These are phyloP conservation scores for Erannis defoliaria DNA, from an alignment of 2,888 invertebrate genomes.

Conservation along the genomic window DNA sequence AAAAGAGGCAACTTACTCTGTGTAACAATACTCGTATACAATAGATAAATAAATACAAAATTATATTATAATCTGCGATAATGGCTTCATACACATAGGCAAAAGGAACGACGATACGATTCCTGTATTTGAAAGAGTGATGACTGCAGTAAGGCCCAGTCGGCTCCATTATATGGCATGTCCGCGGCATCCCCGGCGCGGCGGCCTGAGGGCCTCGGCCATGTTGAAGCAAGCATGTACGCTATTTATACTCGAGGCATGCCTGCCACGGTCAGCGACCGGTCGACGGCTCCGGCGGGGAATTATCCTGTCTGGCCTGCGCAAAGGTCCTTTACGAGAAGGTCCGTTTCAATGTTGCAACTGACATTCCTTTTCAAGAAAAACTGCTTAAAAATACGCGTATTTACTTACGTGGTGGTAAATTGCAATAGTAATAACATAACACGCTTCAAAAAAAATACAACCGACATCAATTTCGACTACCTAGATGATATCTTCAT, in stretches of 20 bases:
- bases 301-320: slow-evolving; percentile 27
- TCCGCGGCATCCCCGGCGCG: slow-evolving; percentile 8
- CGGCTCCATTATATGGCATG: not conserved
- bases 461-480: no score
- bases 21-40: no score
- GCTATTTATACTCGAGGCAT: slow-evolving; percentile 28
- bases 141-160: not conserved
- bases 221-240: slow-evolving; percentile 27
- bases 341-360: not conserved
- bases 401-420: no score
- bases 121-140: no score
- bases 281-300: slow-evolving; percentile 28
- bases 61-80: no score
- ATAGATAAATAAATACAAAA: no score
- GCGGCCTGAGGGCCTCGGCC: slow-evolving; percentile 4
- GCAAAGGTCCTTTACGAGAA: not conserved
- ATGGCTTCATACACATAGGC: no score
- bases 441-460: no score
- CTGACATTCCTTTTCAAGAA: not conserved
- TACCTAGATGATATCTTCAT: no score
- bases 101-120: no score
- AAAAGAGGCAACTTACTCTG: no score
- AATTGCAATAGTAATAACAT: no score
- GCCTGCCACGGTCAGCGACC: slow-evolving; percentile 32
- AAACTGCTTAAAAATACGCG: not conserved